phyloP scores from a whole-genome alignment of 2,113 vertebrate genomes.

The Anser brachyrhynchus region DNA sequence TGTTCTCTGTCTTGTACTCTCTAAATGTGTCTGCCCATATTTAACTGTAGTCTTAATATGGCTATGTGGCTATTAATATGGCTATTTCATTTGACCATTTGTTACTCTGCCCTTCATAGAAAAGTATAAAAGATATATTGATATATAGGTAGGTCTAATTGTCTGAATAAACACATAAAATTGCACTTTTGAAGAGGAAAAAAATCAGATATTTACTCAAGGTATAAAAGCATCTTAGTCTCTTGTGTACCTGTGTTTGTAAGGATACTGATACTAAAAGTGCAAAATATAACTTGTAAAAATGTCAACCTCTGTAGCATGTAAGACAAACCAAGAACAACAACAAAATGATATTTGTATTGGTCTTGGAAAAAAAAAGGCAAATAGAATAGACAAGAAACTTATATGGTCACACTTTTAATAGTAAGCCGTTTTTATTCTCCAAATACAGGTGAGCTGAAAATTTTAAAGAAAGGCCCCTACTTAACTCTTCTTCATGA shows the following conservation, averaged over 20 bases:
- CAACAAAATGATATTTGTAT: background rate
- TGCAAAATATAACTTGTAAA: background rate
- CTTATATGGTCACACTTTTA: background rate
- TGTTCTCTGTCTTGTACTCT: background rate
- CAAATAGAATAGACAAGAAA: background rate
- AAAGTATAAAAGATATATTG: background rate
- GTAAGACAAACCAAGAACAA: background rate
- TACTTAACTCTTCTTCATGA: background rate
- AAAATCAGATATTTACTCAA: background rate
- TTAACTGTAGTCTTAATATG: background rate
- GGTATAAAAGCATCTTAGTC: background rate
- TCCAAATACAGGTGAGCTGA: background rate
- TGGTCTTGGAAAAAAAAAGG: background rate
- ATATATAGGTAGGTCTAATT: background rate
- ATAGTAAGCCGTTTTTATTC: background rate
- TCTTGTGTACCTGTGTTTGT: background rate
- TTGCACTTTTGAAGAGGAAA: background rate
- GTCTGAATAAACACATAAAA: background rate
- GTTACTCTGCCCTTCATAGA: background rate
- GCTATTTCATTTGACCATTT: background rate
- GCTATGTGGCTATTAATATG: background rate
- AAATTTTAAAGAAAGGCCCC: background rate
- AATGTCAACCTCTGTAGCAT: background rate
- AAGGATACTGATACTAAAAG: background rate
- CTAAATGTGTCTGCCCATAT: background rate